Evolutionary conservation across 2,113 vertebrate species (phyloP), one percentile per base, ranked within the genome.

Genomic region (Sylvietta virens): DNA sequence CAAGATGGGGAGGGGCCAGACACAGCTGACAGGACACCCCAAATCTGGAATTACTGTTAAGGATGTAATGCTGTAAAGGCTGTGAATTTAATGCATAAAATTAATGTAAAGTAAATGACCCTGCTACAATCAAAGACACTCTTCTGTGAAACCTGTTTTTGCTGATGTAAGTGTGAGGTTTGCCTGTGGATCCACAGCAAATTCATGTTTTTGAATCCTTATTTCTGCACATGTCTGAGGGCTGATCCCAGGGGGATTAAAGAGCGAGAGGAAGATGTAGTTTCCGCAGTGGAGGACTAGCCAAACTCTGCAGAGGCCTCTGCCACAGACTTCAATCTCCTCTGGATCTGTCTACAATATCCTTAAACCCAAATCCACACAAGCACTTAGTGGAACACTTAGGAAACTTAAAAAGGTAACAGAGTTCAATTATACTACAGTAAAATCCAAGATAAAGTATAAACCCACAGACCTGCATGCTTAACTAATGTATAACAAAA

Each of bases 391-490:
- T 74, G 19, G 23, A 71, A 73, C 62, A 51, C 79, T 94, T 88
- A 73, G 54, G 79, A 83, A 81, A 76, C 62, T 69, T 78, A 10
- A 37, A 74, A 76, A 92, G 57, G 86, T 90, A 91, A 71, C 50
- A 77, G 56, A 88, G 78, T 88, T 95, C 83, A 90, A 83, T 86
- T 90, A 86, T 45, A 19, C 86, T 79, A 30, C 44, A 45, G 79
- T 72, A 47, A 95, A 95, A 97, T 91, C 95, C 86, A 77, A 86
- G 84, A 39, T 85, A 81, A 97, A 95, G 71, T 81, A 83, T 93
- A 92, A 93, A 19, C 5, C 64, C 71, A 90, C 84, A 92, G 94
- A 81, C 69, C 71, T 74, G 16, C 13, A 0, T 93, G 80, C 76
- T 96, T 91, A 94, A 93, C 80, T 92, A 76, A 90, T 72, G 61